These are phyloP conservation scores for Calliopsis andreniformis DNA, from an alignment of 1,140 invertebrate genomes.

Conservation along the genomic window DNA sequence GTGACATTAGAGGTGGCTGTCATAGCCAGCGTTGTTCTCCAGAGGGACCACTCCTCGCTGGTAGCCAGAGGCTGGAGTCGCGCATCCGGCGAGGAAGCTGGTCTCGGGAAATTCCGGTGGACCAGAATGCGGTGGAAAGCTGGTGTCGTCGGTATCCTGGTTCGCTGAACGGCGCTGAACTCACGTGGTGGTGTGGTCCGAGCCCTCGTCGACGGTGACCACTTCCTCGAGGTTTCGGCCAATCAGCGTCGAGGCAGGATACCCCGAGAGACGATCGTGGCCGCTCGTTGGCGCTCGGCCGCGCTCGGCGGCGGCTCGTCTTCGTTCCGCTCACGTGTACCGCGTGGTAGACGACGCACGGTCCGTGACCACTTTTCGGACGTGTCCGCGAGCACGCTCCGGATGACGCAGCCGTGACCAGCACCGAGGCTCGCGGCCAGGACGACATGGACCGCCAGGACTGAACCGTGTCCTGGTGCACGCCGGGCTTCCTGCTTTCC, in stretches of 20 bases:
- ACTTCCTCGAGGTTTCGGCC: conserved; percentile 63
- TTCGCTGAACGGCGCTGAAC: conserved; percentile 56
- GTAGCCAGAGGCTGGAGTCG: neutral
- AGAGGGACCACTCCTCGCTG: no score
- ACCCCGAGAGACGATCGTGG: conserved; percentile 53
- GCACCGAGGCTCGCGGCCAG: conserved; percentile 37
- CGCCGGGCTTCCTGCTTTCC: conserved; percentile 61
- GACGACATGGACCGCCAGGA: conserved; percentile 50
- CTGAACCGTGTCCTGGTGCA: conserved; percentile 46
- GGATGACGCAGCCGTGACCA: neutral
- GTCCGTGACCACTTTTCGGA: conserved; percentile 55
- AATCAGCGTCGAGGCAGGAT: conserved; percentile 61
- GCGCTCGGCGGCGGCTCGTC: conserved; percentile 54
- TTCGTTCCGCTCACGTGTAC: conserved; percentile 54
- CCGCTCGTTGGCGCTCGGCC: conserved; percentile 59
- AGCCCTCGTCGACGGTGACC: conserved; percentile 61
- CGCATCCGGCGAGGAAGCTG: neutral
- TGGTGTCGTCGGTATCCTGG: conserved; percentile 45
- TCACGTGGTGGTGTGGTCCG: conserved; percentile 72
- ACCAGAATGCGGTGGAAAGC: conserved; percentile 29
- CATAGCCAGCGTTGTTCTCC: no score
- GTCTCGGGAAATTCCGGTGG: neutral
- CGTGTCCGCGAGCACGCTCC: conserved; percentile 39
- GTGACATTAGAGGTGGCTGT: no score
- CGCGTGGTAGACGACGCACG: conserved; percentile 51